Conservation (phyloP, 92 coral and sea anemone genomes). For the Palythoa heliodiscus region DNA sequence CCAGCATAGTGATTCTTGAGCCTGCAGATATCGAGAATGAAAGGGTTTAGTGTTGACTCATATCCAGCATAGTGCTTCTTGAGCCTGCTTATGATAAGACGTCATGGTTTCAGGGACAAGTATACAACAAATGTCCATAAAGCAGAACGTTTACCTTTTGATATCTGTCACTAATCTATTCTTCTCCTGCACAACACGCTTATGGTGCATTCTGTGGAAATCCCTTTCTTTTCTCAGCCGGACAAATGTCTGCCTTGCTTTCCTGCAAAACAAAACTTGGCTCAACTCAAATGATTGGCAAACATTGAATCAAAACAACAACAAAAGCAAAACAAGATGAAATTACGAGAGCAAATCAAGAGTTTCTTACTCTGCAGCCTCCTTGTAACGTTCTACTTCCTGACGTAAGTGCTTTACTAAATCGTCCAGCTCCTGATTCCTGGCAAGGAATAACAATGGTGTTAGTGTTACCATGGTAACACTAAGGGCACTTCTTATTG, state of each 20-base stretch:
- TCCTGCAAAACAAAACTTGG: constrained; percentile 41
- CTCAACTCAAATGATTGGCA: not conserved
- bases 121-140: too few species aligned
- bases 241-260: constrained; percentile 95
- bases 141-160: constrained; percentile 56
- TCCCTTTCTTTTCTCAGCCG: constrained; percentile 95
- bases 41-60: too few species aligned
- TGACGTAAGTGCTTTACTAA: constrained; percentile 82
- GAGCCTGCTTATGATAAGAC: too few species aligned
- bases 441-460: constrained; percentile 7
- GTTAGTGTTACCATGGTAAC: not conserved
- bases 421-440: constrained; percentile 93
- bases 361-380: constrained; percentile 90
- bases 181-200: constrained; percentile 98
- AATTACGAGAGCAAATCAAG: not conserved
- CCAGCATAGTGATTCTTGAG: too few species aligned
- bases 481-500: too few species aligned
- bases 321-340: not conserved
- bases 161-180: constrained; percentile 93
- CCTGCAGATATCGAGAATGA: too few species aligned
- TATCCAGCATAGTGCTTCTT: too few species aligned
- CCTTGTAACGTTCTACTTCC: constrained; percentile 84
- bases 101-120: too few species aligned
- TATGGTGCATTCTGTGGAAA: constrained; percentile 99
- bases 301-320: not conserved